These are phyloP conservation scores for Carettochelys insculpta DNA, from an alignment of 2,113 vertebrate species.

Conservation along the genomic window DNA sequence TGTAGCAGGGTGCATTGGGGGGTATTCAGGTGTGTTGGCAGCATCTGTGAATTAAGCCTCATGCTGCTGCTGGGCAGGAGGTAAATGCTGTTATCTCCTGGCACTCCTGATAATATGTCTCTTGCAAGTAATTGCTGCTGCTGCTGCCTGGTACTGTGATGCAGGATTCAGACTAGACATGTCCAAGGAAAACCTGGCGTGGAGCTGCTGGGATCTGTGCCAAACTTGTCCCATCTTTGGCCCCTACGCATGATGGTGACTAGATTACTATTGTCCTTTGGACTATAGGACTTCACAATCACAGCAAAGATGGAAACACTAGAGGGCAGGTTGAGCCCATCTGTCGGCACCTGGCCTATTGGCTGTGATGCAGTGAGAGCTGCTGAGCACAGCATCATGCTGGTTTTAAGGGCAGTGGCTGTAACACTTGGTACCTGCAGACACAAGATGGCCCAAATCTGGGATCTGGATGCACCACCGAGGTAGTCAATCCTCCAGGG, in stretches of 20 bases:
- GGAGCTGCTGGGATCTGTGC: neutral
- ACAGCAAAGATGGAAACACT: neutral
- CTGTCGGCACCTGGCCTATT: neutral
- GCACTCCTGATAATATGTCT: neutral
- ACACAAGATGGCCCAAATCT: neutral
- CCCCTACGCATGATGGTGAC: fast-evolving
- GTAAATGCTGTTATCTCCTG: neutral
- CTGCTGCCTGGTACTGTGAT: fast-evolving
- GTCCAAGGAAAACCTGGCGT: neutral
- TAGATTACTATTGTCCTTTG: neutral
- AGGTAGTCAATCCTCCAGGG: neutral
- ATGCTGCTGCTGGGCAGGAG: neutral
- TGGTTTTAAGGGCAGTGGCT: neutral
- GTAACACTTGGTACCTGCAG: neutral
- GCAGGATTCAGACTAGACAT: neutral
- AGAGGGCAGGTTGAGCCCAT: slow-evolving; percentile 53
- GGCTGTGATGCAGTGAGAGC: neutral
- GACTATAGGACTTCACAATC: neutral
- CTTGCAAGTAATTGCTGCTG: neutral
- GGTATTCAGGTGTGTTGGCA: neutral
- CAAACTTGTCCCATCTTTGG: neutral
- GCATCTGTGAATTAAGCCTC: neutral
- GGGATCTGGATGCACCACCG: neutral
- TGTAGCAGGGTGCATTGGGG: neutral
- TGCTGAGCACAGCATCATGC: neutral